Percentiles rank a stretch among this genome's conserved stretches.
Evolutionary conservation across 2,888 invertebrate species (phyloP).

Genomic region (Schizaphis graminum): DNA sequence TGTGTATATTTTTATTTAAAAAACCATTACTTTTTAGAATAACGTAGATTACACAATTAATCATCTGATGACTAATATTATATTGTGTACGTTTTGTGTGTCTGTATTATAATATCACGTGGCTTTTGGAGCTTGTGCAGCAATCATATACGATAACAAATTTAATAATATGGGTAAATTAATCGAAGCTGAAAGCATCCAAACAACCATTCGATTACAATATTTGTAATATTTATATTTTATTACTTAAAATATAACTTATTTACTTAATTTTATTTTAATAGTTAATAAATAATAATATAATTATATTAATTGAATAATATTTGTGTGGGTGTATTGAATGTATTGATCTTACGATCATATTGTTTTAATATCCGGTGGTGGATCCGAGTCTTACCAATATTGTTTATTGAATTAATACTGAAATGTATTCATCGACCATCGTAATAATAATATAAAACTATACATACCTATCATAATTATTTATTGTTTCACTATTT

Average conservation of each 20-base stretch:
- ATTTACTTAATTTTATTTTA: too few species aligned
- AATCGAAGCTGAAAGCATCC: too few species aligned
- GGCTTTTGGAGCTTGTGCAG: background rate
- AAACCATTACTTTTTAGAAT: background rate
- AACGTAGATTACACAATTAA: background rate
- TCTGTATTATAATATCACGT: background rate
- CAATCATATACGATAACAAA: background rate
- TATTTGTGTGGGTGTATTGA: background rate
- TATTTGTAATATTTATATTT: background rate
- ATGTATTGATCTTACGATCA: background rate
- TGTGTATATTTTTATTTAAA: background rate
- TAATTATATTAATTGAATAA: background rate
- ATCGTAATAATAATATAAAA: background rate
- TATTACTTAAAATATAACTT: too few species aligned
- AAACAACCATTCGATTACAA: background rate
- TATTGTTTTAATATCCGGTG: background rate
- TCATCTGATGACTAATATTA: background rate
- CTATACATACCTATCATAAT: background rate
- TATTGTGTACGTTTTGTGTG: background rate
- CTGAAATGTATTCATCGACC: background rate
- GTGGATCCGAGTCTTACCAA: background rate
- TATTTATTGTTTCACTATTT: background rate
- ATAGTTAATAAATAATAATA: constrained; percentile 12
- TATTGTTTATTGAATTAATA: background rate
- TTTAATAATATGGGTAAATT: background rate